Base-by-base conservation (phyloP, 1,140 invertebrate species). In the Galleria mellonella region DNA sequence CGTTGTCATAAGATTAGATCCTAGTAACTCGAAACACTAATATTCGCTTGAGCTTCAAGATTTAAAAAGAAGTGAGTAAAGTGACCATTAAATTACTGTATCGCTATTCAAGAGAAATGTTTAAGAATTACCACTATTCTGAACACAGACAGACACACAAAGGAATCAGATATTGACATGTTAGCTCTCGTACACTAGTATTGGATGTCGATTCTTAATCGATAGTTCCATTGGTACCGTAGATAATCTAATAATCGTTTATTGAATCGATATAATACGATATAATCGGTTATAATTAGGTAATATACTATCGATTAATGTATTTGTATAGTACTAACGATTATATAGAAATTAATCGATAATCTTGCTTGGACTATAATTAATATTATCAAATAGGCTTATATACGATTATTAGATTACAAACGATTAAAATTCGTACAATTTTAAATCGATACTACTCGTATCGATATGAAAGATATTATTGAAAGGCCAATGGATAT, bases 131-230 rank as follows among this genome's bases (percentile, higher is more conserved):
- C 36, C 53, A 40, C 32, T 52, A 55, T 51, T 43, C 31, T 62
- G 55, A 66, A 66, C 55, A 62, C 64, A 61, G 48, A 56, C 54
- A 61, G 46, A 56, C 51, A 63, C 45, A 59, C 47, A 62, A 53
- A 55, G 45, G 31, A 44, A 47, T 47, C 48, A 17, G 11, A 32
- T 32, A 40, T 43, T 42, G 47, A 31, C 30, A 13, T 37, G 13
- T 17, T 10, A 37, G 9, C 13, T 37, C 17, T 9, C 9, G 35
- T 17, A 35, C 14, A 37, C 15, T 1, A 14, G 7, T 35, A 29
- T 29, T 14, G 12, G 15, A 12, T 14, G 9, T 12, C 32, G 12
- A 35, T 35, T 9, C 14, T 33, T 12, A 33, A 12, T 10, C 14
- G 9, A 12, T 1, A 12, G 4, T 33, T 33, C 11, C n/a, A 12